Conservation (phyloP, 2,797 vertebrate genomes). For the Sciurus vulgaris region DNA sequence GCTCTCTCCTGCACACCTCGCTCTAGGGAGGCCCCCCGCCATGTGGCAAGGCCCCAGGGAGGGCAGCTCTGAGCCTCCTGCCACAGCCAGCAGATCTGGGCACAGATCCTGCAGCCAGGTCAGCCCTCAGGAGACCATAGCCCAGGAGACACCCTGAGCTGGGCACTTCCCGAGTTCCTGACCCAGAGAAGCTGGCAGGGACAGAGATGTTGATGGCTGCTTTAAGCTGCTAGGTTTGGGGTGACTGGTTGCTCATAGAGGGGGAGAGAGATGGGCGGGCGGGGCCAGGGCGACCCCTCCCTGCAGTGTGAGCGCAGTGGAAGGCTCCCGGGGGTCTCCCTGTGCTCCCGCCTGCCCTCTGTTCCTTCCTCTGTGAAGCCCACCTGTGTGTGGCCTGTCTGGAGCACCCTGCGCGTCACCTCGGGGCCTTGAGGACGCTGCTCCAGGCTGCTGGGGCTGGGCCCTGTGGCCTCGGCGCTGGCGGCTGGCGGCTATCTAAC, state of each 20-base stretch:
- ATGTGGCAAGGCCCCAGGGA: too few species aligned
- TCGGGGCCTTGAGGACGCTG: too few species aligned
- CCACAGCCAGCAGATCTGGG: background rate
- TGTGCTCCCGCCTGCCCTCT: background rate
- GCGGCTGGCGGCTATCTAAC: background rate
- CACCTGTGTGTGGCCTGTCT: background rate
- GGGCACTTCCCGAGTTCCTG: background rate
- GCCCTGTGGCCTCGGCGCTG: background rate
- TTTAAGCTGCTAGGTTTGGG: background rate
- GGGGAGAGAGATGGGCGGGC: background rate
- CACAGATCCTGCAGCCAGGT: background rate
- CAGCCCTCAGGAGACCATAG: background rate
- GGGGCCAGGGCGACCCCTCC: background rate
- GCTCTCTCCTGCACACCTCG: background rate
- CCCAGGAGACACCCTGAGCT: background rate
- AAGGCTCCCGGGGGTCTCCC: background rate
- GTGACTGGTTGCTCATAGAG: background rate
- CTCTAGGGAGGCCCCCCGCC: background rate
- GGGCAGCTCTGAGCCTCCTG: background rate
- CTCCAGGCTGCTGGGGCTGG: background rate
- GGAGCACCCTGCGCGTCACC: background rate
- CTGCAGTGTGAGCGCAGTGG: background rate
- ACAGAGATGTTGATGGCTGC: too few species aligned
- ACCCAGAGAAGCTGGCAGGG: background rate
- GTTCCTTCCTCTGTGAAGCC: background rate